Conservation (phyloP, 2,888 invertebrate species). For the Philhelius pedissequus region DNA sequence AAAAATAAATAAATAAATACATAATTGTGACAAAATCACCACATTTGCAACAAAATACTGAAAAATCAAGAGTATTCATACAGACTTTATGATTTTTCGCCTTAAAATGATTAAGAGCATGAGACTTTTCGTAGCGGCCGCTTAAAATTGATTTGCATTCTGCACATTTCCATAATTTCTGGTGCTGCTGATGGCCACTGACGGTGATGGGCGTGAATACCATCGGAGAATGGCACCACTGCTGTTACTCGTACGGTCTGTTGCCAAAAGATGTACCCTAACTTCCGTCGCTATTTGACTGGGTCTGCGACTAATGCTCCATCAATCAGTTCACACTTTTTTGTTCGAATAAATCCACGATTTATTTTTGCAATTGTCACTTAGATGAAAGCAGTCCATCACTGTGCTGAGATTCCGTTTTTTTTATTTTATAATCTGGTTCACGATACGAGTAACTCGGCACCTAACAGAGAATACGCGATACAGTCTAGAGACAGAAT, state of each 20-base stretch:
- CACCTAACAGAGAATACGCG: neutral
- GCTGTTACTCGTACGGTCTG: slow-evolving; percentile 70
- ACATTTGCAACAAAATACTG: slow-evolving; percentile 89
- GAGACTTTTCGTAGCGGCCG: slow-evolving; percentile 88
- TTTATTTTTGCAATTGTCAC: slow-evolving; percentile 83
- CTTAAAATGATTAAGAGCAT: slow-evolving; percentile 86
- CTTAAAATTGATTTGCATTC: slow-evolving; percentile 87
- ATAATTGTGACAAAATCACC: slow-evolving; percentile 91
- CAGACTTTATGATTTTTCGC: slow-evolving; percentile 85
- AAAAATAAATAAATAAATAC: too few species aligned
- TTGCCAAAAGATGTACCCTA: slow-evolving; percentile 2
- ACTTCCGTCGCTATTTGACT: slow-evolving; percentile 77
- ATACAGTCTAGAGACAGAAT: neutral
- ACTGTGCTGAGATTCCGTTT: slow-evolving; percentile 68
- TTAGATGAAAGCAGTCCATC: slow-evolving; percentile 86
- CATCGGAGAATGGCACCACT: slow-evolving; percentile 72
- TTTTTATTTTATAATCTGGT: neutral
- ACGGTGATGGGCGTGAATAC: slow-evolving; percentile 21
- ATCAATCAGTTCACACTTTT: slow-evolving; percentile 81
- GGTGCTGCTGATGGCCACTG: slow-evolving; percentile 24
- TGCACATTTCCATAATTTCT: slow-evolving; percentile 71
- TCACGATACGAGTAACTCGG: neutral
- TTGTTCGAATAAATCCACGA: slow-evolving; percentile 79
- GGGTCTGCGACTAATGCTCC: slow-evolving; percentile 80
- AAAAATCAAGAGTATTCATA: slow-evolving; percentile 87